These are phyloP conservation scores for Lasioglossum albipes DNA, from an alignment of 1,140 invertebrate genomes.

Conservation along the genomic window DNA sequence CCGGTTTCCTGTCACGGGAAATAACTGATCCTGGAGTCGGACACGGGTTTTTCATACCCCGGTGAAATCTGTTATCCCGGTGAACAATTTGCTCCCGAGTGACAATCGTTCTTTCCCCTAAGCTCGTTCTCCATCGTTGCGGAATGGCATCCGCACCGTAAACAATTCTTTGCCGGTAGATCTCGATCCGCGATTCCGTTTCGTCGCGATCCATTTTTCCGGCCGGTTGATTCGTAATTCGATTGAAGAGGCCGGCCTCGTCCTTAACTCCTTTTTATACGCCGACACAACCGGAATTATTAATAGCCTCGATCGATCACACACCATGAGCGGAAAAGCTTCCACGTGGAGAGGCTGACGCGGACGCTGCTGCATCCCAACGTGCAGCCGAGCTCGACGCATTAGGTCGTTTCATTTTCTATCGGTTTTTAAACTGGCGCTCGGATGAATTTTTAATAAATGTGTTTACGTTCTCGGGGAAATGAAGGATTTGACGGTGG, in stretches of 20 bases:
- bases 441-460: too few relatives aligned
- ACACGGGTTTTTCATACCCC: neutral
- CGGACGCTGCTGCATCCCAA: neutral
- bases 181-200: too few relatives aligned
- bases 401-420: too few relatives aligned
- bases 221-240: neutral
- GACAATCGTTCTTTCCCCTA: neutral
- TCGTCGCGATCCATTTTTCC: neutral
- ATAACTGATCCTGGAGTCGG: neutral
- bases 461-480: too few relatives aligned
- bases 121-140: too few relatives aligned
- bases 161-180: neutral
- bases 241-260: neutral
- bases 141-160: neutral
- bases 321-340: neutral
- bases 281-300: neutral
- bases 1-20: conserved; percentile 9
- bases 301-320: conserved; percentile 19
- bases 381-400: too few relatives aligned
- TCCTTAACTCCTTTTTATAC: neutral
- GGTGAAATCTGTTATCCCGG: neutral
- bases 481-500: too few relatives aligned
- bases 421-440: too few relatives aligned
- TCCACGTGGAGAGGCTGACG: neutral
- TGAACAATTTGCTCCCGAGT: neutral